These are phyloP conservation scores for Brassicogethes aeneus DNA, from an alignment of 2,888 invertebrate species.

Conservation along the genomic window DNA sequence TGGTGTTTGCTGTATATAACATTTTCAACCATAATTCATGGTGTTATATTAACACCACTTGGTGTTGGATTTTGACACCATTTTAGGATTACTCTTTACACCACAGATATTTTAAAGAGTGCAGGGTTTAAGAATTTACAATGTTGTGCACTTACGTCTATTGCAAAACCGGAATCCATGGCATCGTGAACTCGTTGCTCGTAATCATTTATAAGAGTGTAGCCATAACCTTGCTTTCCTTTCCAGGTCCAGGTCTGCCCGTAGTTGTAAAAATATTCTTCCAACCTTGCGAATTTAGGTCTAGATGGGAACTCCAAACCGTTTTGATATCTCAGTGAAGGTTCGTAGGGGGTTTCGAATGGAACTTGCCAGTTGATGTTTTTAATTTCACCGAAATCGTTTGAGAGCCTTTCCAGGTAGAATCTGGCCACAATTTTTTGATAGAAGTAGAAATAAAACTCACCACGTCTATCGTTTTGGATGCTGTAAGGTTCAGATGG, in stretches of 20 bases:
- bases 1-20: too few relatives aligned
- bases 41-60: too few relatives aligned
- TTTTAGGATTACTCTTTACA: too few relatives aligned
- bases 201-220: slow-evolving; percentile 36
- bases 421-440: slow-evolving; percentile 62
- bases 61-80: too few relatives aligned
- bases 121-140: too few relatives aligned
- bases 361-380: slow-evolving; percentile 45
- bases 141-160: slow-evolving; percentile 15
- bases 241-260: slow-evolving; percentile 22
- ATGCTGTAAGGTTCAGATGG: slow-evolving; percentile 39
- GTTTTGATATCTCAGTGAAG: slow-evolving; percentile 53
- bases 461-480: slow-evolving; percentile 52
- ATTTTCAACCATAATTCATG: too few relatives aligned
- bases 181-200: slow-evolving; percentile 49
- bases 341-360: slow-evolving; percentile 51
- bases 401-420: slow-evolving; percentile 64
- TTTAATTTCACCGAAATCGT: slow-evolving; percentile 56
- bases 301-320: slow-evolving; percentile 57
- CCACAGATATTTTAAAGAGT: too few relatives aligned
- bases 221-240: slow-evolving; percentile 45
- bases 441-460: slow-evolving; percentile 54
- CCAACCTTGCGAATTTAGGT: slow-evolving; percentile 46
- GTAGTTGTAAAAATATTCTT: slow-evolving; percentile 38
- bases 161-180: slow-evolving; percentile 46